Evolutionary conservation across 2,888 invertebrate genomes (phyloP), one percentile per base, ranked within the genome.

Genomic region (Xestia c-nigrum): DNA sequence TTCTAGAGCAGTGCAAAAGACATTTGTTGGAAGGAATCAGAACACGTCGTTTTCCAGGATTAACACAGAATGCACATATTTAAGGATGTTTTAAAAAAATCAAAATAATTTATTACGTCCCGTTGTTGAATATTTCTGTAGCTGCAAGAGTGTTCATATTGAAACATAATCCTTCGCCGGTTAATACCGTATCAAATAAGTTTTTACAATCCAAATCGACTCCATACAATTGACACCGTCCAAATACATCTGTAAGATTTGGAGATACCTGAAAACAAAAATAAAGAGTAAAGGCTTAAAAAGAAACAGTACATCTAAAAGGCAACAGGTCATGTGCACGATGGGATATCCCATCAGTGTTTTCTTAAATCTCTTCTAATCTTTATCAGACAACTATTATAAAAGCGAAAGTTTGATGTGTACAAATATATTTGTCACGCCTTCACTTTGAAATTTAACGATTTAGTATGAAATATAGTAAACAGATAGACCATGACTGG

Each of bases 141-240:
- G 89, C 89, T 5, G 91, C 84, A 14, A 93, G 74, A 1, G 89
- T 83, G 75, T 94, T 94, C 69, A 90, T 85, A n/a, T 85, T 92
- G 63, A 79, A 93, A 73, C 94, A 94, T 0, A 93, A 47, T 5
- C 94, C 94, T 80, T 93, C 91, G 0, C 76, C 70, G 0, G 94
- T 94, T 5, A 92, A 73, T 3, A 92, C 90, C 72, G 57, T 79
- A 16, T 81, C 69, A 31, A 93, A 92, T 19, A 76, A 24, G 0
- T 1, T 10, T 0, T 0, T 0, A 66, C 87, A 86, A 2, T 0
- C 0, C 5, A 0, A 0, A 0, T 0, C 0, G 0, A 3, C 0
- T 10, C 84, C 84, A 1, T 52, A 65, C 21, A 86, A 0, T 0
- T 0, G 0, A 52, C 87, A 84, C 1, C 0, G 0, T 1, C 0